Evolutionary conservation across 1,140 invertebrate genomes (phyloP), one percentile per base, ranked within the genome.

Genomic region (Globodera rostochiensis): DNA sequence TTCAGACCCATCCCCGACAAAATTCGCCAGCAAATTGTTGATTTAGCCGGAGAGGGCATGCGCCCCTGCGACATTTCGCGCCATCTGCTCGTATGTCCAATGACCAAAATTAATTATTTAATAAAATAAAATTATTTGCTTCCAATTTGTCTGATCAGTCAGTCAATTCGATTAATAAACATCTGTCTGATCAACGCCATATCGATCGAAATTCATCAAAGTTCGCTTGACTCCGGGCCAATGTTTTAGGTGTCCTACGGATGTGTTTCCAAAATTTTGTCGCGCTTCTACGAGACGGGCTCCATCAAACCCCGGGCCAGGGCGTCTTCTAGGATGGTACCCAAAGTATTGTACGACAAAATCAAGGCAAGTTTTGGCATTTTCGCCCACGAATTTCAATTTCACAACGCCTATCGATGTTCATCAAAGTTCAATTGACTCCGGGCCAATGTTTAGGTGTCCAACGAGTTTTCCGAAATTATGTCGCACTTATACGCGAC

Each of bases 401-500:
- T 36, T 36, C 2, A 36, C 36, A 36, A 36, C 36, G 36, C 36
- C 36, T 36, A 36, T 36, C 36, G 36, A 36, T 36, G 36, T 3
- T 36, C 1, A 36, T 36, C 36, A 36, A 36, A 36, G 36, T 36
- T 36, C 36, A 1, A 36, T 36, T 36, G 36, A 53, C 3, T 53
- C 15, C 15, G 53, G 15, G 1, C n/a, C 13, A 71, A 13, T n/a
- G 60, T 47, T 36, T 11, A 71, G 46, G 69, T 71, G 69, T 71
- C 69, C 6, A 71, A 45, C 69, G 90, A 89, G n/a, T 89, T 89
- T 21, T 90, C 88, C 19, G 90, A 89, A 80, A 85, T 98, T 85
- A 93, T 97, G 76, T 95, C 95, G 91, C 96, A 95, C 92, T 96
- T 96, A 91, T 96, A 96, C 92, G 95, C 96, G 91, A 96, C 95